Conservation (phyloP, 1,140 invertebrate genomes). For the Coptotermes formosanus region DNA sequence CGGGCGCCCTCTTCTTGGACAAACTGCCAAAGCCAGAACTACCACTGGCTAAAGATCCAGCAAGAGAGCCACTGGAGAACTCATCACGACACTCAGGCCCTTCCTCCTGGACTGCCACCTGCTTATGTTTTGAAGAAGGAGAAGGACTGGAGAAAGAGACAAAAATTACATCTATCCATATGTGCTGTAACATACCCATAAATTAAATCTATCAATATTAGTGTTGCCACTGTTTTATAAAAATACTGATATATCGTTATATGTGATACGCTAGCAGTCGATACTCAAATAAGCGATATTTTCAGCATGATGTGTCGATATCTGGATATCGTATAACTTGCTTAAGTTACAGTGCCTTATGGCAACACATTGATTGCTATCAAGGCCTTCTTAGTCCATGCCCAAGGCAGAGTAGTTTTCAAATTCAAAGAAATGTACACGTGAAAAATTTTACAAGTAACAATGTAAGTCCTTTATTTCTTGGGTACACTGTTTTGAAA, state of each 20-base stretch:
- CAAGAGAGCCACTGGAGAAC: slow-evolving; percentile 47
- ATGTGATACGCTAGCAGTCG: no score
- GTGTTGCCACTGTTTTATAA: not conserved
- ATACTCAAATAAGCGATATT: no score
- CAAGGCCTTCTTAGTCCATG: no score
- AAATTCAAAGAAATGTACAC: no score
- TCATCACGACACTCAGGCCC: slow-evolving; percentile 39
- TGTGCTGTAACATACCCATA: not conserved
- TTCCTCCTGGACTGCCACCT: slow-evolving; percentile 42
- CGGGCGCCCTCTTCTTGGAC: slow-evolving; percentile 67
- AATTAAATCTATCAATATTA: slow-evolving; percentile 31
- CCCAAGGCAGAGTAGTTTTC: no score
- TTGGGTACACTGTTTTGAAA: no score
- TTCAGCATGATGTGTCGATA: no score
- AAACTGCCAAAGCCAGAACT: slow-evolving; percentile 82
- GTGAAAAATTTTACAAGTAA: no score
- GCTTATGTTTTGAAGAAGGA: slow-evolving; percentile 65
- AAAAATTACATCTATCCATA: not conserved
- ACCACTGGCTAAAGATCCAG: slow-evolving; percentile 69
- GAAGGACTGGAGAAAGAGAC: slow-evolving; percentile 56
- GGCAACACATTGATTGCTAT: no score
- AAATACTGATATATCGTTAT: not conserved
- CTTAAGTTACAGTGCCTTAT: no score
- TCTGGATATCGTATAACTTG: no score
- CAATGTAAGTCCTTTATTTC: no score